Evolutionary conservation across 2,113 vertebrate genomes (phyloP), one percentile per base, ranked within the genome.

Genomic region (Lichenostomus cassidix): DNA sequence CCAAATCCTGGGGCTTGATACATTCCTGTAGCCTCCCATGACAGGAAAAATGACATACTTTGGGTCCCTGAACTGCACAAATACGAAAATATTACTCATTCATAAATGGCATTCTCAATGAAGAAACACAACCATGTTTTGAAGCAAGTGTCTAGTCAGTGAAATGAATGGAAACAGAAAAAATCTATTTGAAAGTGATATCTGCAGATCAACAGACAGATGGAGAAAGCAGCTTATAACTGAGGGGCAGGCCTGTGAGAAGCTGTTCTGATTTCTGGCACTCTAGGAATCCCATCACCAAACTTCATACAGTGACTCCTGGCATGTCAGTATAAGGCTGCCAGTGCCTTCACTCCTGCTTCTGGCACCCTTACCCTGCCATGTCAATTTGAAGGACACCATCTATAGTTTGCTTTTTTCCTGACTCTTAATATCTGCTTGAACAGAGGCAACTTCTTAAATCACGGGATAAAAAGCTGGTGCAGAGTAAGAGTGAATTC

Each of bases 41-140:
- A 27, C 31, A 79, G 60, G n/a, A 94, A 70, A 37, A 82, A 15
- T 44, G 13, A 53, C 63, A 90, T 29, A 46, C 50, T 82, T 90
- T 25, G 41, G 49, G 63, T 75, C 77, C 75, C 74, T 63, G 42
- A 77, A 69, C 80, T 91, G 74, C 39, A 77, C 63, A 95, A 95
- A 93, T 74, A 84, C 16, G 49, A 86, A 96, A 89, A 91, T 62
- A 4, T 8, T 42, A 64, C 29, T 73, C 60, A 79, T 91, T 83
- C 65, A 91, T 85, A 93, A 73, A 58, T 75, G 42, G 80, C 21
- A 83, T 33, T 84, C 86, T 85, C 50, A 81, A 68, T 8, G 46
- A 78, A 93, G 47, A 94, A 91, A 52, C 80, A 70, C 31, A 92
- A 91, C 20, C 65, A 47, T 68, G 79, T 90, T 96, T 94, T 84